Conservation (phyloP, 2,888 invertebrate genomes). For the Drymonia ruficornis region DNA sequence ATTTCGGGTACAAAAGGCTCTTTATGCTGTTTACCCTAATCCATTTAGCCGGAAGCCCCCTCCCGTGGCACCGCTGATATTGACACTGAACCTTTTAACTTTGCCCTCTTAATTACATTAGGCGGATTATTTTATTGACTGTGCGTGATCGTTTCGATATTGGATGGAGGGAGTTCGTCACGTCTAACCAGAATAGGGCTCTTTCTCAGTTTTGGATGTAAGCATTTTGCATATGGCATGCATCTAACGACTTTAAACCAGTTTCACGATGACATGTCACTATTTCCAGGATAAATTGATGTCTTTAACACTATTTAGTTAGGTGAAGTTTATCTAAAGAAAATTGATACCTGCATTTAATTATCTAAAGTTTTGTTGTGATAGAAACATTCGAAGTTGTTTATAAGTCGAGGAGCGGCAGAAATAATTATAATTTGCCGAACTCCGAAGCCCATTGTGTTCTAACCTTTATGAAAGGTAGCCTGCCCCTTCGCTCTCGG, state of each 20-base stretch:
- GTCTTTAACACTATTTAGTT: no score
- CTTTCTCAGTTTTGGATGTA: no score
- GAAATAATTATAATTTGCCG: constrained; percentile 4
- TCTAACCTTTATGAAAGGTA: constrained; percentile 25
- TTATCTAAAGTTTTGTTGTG: no score
- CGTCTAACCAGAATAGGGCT: no score
- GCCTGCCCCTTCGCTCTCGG: constrained; percentile 14
- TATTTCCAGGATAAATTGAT: no score
- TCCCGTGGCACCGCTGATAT: constrained; percentile 51
- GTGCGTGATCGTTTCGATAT: not conserved
- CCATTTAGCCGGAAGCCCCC: constrained; percentile 54
- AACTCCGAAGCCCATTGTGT: not conserved
- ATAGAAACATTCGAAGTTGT: no score
- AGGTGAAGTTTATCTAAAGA: no score
- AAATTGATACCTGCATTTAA: no score
- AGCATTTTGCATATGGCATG: no score
- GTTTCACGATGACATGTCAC: no score
- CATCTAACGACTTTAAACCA: no score
- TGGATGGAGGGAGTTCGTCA: no score
- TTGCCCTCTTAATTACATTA: constrained; percentile 57
- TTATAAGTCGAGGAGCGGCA: not conserved
- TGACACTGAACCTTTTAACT: constrained; percentile 63
- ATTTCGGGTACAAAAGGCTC: constrained; percentile 82
- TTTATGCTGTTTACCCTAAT: constrained; percentile 82
- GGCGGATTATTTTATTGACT: constrained; percentile 39